These are phyloP conservation scores for Temnopleurus reevesii DNA, from an alignment of 53 echinoderm and acorn worm genomes.

Conservation along the genomic window DNA sequence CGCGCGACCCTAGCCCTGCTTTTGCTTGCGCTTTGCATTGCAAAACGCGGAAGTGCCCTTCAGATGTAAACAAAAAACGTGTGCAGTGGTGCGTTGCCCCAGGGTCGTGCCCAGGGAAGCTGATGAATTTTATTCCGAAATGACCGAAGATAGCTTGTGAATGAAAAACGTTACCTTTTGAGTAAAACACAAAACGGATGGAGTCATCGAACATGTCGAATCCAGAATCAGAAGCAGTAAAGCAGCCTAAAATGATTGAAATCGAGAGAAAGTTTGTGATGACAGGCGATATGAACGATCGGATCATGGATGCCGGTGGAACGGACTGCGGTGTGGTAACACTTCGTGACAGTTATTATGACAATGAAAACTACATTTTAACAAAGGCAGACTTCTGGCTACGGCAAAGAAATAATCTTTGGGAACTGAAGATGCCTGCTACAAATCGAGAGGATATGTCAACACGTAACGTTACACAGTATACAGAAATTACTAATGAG, in stretches of 20 bases:
- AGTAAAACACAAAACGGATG: neutral
- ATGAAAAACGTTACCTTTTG: neutral
- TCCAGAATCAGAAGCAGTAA: neutral
- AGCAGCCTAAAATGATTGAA: slow-evolving; percentile 58
- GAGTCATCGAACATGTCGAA: neutral
- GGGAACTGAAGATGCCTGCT: slow-evolving; percentile 79
- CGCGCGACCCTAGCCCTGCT: neutral
- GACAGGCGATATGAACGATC: slow-evolving; percentile 56
- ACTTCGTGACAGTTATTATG: slow-evolving; percentile 72
- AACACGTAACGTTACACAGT: slow-evolving; percentile 60
- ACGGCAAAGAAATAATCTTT: slow-evolving; percentile 66
- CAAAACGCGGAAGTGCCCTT: neutral
- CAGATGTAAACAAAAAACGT: neutral
- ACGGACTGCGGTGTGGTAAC: slow-evolving; percentile 46
- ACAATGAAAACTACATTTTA: slow-evolving; percentile 66
- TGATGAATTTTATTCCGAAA: neutral
- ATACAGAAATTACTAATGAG: slow-evolving; percentile 61
- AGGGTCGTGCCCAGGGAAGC: neutral
- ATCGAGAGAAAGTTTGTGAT: slow-evolving; percentile 79
- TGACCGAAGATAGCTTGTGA: neutral
- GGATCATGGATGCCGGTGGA: slow-evolving; percentile 69
- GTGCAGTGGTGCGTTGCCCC: slow-evolving; percentile 53
- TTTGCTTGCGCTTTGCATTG: slow-evolving; percentile 11
- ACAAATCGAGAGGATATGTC: slow-evolving; percentile 38
- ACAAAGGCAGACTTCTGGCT: slow-evolving; percentile 73